Conservation (phyloP, 1,140 invertebrate species). For the Sarcophaga bullata region DNA sequence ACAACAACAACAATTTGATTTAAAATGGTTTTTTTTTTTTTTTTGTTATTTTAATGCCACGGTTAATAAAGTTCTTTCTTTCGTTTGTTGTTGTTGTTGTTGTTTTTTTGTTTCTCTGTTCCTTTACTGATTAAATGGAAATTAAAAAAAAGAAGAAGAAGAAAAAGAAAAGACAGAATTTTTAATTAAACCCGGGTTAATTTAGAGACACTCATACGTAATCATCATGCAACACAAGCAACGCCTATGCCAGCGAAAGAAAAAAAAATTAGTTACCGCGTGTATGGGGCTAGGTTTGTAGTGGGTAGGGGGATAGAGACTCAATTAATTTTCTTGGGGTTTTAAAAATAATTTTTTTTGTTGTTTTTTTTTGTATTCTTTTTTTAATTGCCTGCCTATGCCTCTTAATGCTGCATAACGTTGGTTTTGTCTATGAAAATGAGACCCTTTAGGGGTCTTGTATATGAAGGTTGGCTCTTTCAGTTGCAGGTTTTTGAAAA, state of each 20-base stretch:
- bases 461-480: too few relatives aligned
- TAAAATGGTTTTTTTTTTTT: not conserved
- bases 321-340: not conserved
- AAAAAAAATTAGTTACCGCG: not conserved
- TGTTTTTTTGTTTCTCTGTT: too few relatives aligned
- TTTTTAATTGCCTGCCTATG: not conserved
- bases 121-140: too few relatives aligned
- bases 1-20: not conserved
- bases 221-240: too few relatives aligned
- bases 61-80: conserved; percentile 12
- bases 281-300: not conserved
- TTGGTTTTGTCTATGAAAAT: too few relatives aligned
- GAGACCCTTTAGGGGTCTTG: too few relatives aligned
- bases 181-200: conserved; percentile 35
- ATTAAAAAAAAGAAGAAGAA: not conserved
- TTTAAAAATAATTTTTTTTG: not conserved
- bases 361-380: not conserved
- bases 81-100: too few relatives aligned
- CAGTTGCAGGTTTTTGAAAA: too few relatives aligned
- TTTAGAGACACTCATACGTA: not conserved
- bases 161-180: not conserved
- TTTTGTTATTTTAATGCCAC: not conserved
- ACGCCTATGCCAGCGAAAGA: not conserved
- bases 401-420: too few relatives aligned
- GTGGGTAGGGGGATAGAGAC: not conserved